Evolutionary conservation across 2,113 vertebrate genomes (phyloP), one percentile per base, ranked within the genome.

Genomic region (Gorsachius goisagi): DNA sequence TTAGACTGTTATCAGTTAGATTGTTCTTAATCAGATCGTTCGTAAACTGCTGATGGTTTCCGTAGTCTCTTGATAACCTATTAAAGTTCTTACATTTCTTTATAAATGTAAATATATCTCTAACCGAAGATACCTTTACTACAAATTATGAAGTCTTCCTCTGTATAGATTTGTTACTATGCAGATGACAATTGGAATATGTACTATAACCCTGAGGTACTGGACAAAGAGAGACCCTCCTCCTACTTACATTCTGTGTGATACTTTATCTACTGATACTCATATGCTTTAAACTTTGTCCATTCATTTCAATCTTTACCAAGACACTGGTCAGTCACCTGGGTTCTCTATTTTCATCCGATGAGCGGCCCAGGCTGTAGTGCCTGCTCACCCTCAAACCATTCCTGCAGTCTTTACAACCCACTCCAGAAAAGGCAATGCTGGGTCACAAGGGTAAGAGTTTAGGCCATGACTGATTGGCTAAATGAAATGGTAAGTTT

Each of bases 401-500:
- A 30, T 18, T 71, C 32, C 41, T 24, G n/a, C 7, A 27, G 10
- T 39, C 56, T 58, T 77, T 47, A 50, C 6, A 86, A 39, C 35
- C 27, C 16, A 26, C 21, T 49, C 13, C 9, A 59, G 24, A 60
- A n/a, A 0, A 1, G 2, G 44, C 22, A 59, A 3, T 11, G 14
- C 32, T 37, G 30, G 32, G 11, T 24, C 20, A 8, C 12, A 26
- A 17, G 9, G 6, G 4, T 9, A 30, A 23, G 10, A 37, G 5
- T 47, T 27, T 14, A 85, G 39, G 9, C 22, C 39, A 6, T 5
- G 35, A 26, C 41, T 53, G 47, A 60, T 2, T 12, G 24, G 37
- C 30, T 55, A 50, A 64, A 45, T 13, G 22, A 60, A 78, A 52
- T 6, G 2, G 0, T 13, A 23, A 45, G 1, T 39, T 39, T 35